A percentile compares a stretch with the other conserved stretches of the same genome.
Conservation (phyloP, 64 coral and sea anemone genomes). For the Acropora tenuis region DNA sequence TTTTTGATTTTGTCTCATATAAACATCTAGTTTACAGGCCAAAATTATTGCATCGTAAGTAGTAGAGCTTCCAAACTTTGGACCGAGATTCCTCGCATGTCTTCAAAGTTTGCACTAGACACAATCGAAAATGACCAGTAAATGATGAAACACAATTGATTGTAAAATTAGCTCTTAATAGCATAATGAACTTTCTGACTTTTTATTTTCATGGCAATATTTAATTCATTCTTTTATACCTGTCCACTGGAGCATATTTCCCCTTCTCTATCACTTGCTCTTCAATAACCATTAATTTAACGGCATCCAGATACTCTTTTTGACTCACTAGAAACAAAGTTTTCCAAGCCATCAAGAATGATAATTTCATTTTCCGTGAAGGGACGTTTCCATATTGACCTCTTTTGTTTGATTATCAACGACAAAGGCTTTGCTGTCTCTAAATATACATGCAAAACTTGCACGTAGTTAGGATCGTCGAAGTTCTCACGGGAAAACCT, state of each 20-base stretch:
- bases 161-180: too few species aligned
- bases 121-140: too few species aligned
- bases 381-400: neutral
- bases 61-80: too few species aligned
- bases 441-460: neutral
- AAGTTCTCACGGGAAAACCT: constrained; percentile 10
- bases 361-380: neutral
- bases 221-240: neutral
- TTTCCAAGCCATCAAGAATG: constrained; percentile 6
- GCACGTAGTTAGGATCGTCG: neutral
- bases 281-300: neutral
- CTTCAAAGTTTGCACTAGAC: too few species aligned
- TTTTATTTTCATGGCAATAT: too few species aligned
- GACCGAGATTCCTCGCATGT: too few species aligned
- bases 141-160: too few species aligned
- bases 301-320: neutral
- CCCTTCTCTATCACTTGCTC: neutral
- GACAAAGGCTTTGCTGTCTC: neutral
- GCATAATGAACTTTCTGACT: too few species aligned
- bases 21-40: too few species aligned
- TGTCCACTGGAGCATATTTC: neutral
- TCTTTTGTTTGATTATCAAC: neutral
- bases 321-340: neutral
- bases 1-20: too few species aligned
- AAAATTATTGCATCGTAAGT: too few species aligned